These are phyloP conservation scores for Eupithecia subfuscata DNA, from an alignment of 2,888 invertebrate genomes.

Conservation along the genomic window DNA sequence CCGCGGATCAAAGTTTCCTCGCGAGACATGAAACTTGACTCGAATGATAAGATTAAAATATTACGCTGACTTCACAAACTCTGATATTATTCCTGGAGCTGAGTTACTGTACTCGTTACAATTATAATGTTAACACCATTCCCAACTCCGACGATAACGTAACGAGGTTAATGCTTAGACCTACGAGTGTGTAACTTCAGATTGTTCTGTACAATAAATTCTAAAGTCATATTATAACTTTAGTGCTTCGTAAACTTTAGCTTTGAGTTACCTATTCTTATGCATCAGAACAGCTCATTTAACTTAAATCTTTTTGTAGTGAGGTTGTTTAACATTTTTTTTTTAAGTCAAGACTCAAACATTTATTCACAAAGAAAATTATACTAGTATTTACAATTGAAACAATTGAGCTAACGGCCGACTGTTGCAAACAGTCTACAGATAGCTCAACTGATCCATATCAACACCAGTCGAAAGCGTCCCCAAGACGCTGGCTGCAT, in stretches of 20 bases:
- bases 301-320: conserved; percentile 39
- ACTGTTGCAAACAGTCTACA: no score
- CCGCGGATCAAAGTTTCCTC: conserved; percentile 76
- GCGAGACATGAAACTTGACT: conserved; percentile 77
- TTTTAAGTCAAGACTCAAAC: no score
- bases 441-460: no score
- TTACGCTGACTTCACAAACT: conserved; percentile 70
- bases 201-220: conserved; percentile 47
- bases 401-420: no score
- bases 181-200: conserved; percentile 46
- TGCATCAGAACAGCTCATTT: conserved; percentile 47
- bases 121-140: conserved; percentile 57
- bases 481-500: no score
- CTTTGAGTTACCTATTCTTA: conserved; percentile 48
- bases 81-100: conserved; percentile 60
- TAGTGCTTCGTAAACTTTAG: conserved; percentile 46
- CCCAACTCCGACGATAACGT: conserved; percentile 51
- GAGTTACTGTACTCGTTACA: conserved; percentile 56
- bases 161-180: conserved; percentile 53
- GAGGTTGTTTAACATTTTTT: background rate
- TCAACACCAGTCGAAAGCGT: no score
- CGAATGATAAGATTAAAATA: conserved; percentile 81
- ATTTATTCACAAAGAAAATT: no score
- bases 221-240: conserved; percentile 50
- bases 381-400: no score